phyloP scores from a whole-genome alignment of 1,140 invertebrate genomes.

The Apolygus lucorum region DNA sequence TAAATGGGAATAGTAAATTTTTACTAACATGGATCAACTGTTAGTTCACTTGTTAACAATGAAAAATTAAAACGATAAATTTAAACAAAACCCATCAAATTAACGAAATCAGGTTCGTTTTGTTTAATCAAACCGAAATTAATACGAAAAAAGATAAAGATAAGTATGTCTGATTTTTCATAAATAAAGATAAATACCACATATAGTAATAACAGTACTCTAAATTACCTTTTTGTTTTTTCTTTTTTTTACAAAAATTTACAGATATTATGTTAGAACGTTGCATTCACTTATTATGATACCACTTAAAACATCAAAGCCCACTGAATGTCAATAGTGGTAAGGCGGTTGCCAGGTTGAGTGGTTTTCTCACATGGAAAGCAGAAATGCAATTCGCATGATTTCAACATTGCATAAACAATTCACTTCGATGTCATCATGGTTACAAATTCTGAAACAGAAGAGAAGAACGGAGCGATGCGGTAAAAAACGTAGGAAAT shows the following conservation, averaged over 20 bases:
- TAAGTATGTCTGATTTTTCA: conserved; percentile 15
- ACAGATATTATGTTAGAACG: conserved; percentile 34
- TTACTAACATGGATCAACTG: background rate
- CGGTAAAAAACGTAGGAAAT: no score
- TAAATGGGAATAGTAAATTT: conserved; percentile 4
- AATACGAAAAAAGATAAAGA: background rate
- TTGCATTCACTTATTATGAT: conserved; percentile 33
- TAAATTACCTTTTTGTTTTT: conserved; percentile 27
- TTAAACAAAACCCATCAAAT: no score
- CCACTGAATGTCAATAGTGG: conserved; percentile 35
- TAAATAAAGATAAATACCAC: conserved; percentile 20
- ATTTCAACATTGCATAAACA: conserved; percentile 41
- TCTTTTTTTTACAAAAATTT: conserved; percentile 42
- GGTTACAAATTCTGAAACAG: conserved; percentile 90
- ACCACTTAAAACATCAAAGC: conserved; percentile 36
- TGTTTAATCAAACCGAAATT: background rate
- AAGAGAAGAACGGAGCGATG: conserved; percentile 35
- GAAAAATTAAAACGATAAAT: background rate
- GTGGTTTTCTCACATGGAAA: conserved; percentile 39
- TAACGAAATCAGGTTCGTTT: background rate
- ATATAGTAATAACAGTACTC: conserved; percentile 22
- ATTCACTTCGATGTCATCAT: conserved; percentile 98
- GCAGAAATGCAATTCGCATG: conserved; percentile 42
- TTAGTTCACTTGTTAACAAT: conserved; percentile 9
- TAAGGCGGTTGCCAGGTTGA: conserved; percentile 39